Base-by-base conservation (phyloP, 2,113 vertebrate genomes). In the Acanthisitta chloris region DNA sequence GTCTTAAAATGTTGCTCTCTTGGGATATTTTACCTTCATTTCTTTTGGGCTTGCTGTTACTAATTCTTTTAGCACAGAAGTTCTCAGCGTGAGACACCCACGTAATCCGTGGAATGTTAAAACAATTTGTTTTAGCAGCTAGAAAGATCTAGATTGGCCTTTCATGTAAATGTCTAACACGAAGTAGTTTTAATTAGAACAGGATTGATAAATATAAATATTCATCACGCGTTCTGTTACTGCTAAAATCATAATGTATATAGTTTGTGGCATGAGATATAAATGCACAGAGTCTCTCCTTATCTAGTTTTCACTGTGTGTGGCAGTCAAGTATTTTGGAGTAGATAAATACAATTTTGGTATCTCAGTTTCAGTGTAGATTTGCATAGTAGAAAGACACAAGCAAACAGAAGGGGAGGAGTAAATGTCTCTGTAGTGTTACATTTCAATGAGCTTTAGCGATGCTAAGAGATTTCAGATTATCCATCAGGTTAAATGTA, bases 171-270 rank as follows among this genome's bases (percentile, higher is more conserved):
- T 40, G 67, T 74, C 87, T 92, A 86, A 80, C 67, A 77, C 80
- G 31, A 58, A 85, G 81, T 38, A 82, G 46, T 42, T 95, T 95
- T 78, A 93, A 95, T 92, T 81, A 94, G 76, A 92, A 66, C 49
- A 73, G 25, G 62, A 81, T 4, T 33, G 59, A 86, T 76, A 85
- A 92, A 40, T n/a, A 90, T 88, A 67, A 95, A 81, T 93, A 90
- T 73, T 90, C 71, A 90, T 94, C 58, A 43, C 24, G 54, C 25
- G 26, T n/a, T 92, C 76, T 90, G 40, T 86, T 92, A 64, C 64
- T 31, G 31, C 28, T 78, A 48, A 81, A 94, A 40, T 73, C 20
- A 59, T 43, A 73, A 43, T 0, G 0, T 52, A 62, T 33, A 51
- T 43, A 58, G 8, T 20, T 49, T 7, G 5, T 31, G 5, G 19